A percentile compares a stretch with the other conserved stretches of the same genome.
phyloP scores from a whole-genome alignment of 2,797 vertebrate species.

The Artibeus jamaicensis region DNA sequence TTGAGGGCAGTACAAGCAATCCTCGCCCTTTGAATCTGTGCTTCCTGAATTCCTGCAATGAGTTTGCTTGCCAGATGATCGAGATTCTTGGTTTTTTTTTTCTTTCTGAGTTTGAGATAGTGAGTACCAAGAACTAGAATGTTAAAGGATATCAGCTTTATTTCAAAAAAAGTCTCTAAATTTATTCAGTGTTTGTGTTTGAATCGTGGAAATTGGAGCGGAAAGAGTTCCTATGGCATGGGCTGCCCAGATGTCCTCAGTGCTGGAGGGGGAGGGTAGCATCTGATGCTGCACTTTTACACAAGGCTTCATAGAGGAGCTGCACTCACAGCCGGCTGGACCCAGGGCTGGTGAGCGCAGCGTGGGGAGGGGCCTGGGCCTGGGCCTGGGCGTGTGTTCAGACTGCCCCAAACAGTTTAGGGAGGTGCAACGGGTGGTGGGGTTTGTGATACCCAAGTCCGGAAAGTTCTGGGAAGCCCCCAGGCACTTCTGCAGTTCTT shows the following conservation, averaged over 20 bases:
- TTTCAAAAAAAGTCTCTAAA: not conserved
- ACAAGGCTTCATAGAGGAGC: not conserved
- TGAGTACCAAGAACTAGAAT: not conserved
- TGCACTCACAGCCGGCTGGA: not conserved
- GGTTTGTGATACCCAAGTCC: not conserved
- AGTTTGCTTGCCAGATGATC: not conserved
- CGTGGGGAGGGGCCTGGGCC: not conserved
- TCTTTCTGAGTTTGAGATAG: not conserved
- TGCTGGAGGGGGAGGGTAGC: too few species aligned
- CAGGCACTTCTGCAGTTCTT: not conserved
- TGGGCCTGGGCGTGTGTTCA: not conserved
- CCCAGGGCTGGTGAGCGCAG: not conserved
- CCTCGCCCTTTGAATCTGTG: not conserved
- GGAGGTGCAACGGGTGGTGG: not conserved
- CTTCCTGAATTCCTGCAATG: not conserved
- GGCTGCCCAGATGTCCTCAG: too few species aligned
- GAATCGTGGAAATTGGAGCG: not conserved
- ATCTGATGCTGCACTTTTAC: too few species aligned
- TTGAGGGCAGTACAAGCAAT: not conserved
- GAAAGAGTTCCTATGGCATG: not conserved
- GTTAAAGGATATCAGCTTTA: not conserved
- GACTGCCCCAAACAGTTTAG: not conserved
- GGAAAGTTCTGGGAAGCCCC: not conserved
- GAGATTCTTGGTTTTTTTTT: not conserved
- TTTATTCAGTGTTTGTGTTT: not conserved